These are phyloP conservation scores for Equus quagga DNA, from an alignment of 2,113 vertebrate genomes.

Conservation along the genomic window DNA sequence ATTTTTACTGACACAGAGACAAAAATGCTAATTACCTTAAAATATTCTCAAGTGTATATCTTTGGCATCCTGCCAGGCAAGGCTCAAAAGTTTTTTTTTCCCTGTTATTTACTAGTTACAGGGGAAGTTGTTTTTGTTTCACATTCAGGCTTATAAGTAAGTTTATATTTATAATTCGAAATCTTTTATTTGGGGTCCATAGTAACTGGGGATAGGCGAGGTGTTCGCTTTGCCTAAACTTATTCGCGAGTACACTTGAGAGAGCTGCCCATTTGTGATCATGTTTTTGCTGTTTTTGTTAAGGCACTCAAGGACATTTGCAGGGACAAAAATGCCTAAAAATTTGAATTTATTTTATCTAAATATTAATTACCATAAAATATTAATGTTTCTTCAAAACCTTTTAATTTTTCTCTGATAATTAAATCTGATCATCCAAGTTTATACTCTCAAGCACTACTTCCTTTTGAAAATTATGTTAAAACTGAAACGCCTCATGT, in stretches of 20 bases:
- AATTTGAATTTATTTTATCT: conserved; percentile 46
- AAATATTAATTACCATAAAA: not conserved
- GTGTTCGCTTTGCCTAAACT: conserved; percentile 6
- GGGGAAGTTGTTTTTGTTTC: conserved; percentile 59
- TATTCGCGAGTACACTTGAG: not conserved
- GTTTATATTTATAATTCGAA: conserved; percentile 55
- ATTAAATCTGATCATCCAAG: conserved; percentile 25
- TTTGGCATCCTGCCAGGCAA: conserved; percentile 79
- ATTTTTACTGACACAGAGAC: conserved; percentile 83
- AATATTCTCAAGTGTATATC: conserved; percentile 83
- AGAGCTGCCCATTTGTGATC: conserved; percentile 42
- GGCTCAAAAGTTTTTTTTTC: conserved; percentile 56
- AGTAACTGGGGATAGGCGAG: not conserved
- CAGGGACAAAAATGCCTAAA: not conserved
- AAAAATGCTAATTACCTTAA: conserved; percentile 85
- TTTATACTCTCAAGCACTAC: not conserved
- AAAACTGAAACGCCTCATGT: conserved; percentile 17
- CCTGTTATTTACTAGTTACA: conserved; percentile 60
- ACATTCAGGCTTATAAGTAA: conserved; percentile 10
- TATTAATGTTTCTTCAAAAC: not conserved
- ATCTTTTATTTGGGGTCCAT: conserved; percentile 37
- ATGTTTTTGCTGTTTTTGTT: conserved; percentile 20
- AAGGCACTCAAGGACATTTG: not conserved
- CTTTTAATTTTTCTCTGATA: conserved; percentile 52
- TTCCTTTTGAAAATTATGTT: conserved; percentile 40